Conservation (phyloP, 2,888 invertebrate genomes). For the Thysanoteuthis rhombus region DNA sequence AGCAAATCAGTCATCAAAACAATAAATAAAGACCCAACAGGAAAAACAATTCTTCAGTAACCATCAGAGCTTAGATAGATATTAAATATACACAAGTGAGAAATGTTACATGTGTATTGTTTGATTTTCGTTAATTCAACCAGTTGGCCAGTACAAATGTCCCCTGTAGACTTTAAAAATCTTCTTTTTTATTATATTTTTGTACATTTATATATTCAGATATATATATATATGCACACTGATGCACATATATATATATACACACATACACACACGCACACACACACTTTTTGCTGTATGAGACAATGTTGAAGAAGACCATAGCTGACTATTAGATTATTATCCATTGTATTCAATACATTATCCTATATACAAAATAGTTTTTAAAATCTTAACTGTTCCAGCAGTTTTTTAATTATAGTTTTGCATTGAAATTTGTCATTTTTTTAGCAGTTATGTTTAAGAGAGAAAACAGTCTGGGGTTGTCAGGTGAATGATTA, state of each 20-base stretch:
- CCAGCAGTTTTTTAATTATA: neutral
- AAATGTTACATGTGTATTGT: neutral
- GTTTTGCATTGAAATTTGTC: slow-evolving; percentile 12
- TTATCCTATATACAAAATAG: neutral
- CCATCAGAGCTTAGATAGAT: neutral
- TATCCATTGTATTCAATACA: neutral
- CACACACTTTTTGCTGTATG: neutral
- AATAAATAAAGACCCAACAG: neutral
- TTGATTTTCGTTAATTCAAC: neutral
- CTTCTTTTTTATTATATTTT: neutral
- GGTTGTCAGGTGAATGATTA: neutral
- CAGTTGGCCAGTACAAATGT: neutral
- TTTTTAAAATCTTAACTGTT: slow-evolving; percentile 1
- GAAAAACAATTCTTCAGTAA: neutral
- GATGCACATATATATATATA: neutral
- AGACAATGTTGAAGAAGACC: neutral
- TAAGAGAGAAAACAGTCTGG: neutral
- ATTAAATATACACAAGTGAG: neutral
- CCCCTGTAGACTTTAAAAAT: neutral
- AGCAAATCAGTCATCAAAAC: neutral
- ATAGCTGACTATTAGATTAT: neutral
- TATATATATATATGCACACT: no score
- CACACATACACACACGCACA: neutral
- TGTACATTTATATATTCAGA: neutral
- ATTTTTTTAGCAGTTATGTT: neutral